Conservation (phyloP, 2,113 vertebrate species). For the Cinclus cinclus region DNA sequence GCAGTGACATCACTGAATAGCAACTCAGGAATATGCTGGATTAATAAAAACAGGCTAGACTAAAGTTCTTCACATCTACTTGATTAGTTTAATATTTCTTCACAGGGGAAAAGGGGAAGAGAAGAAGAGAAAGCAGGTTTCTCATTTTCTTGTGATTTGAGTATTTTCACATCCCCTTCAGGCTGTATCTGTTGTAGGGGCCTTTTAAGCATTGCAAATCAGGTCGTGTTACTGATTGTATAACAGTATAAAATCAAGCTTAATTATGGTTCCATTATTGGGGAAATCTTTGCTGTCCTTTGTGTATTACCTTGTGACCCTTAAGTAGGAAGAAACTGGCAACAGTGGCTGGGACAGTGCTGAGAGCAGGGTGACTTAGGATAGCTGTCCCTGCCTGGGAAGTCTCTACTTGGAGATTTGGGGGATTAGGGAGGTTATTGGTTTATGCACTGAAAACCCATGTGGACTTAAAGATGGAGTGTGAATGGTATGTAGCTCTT, state of each 20-base stretch:
- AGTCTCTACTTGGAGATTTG: background rate
- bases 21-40: background rate
- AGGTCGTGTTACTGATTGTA: background rate
- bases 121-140: background rate
- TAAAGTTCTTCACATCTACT: background rate
- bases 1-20: background rate
- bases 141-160: background rate
- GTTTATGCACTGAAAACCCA: background rate
- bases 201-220: background rate
- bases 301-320: background rate
- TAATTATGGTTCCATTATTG: background rate
- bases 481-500: background rate
- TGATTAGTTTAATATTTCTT: background rate
- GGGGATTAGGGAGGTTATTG: rapidly evolving
- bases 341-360: background rate
- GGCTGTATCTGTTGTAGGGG: background rate
- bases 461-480: rapidly evolving
- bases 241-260: background rate
- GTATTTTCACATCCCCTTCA: background rate
- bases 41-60: background rate
- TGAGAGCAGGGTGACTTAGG: background rate
- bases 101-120: rapidly evolving
- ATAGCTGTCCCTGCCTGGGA: background rate
- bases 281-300: background rate
- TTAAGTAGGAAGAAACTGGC: background rate